A percentile compares a stretch with the other conserved stretches of the same genome.
phyloP scores from a whole-genome alignment of 2,113 vertebrate genomes.

The Anarrhichthys ocellatus region DNA sequence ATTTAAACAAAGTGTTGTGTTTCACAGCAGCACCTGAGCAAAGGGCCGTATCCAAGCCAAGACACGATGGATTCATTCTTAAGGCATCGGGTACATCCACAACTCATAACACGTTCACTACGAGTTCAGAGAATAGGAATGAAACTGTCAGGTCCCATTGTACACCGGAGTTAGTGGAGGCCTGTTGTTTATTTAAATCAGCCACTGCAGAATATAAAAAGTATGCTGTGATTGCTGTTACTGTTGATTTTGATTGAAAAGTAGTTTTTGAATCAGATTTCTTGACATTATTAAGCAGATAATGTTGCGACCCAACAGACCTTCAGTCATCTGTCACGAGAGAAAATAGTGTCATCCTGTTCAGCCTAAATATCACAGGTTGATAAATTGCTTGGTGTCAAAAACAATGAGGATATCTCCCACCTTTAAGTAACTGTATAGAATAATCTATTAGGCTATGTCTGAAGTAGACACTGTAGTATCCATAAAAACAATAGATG shows the following conservation, averaged over 20 bases:
- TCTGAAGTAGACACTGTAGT: neutral
- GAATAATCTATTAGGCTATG: neutral
- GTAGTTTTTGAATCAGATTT: neutral
- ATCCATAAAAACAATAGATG: neutral
- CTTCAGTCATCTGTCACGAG: neutral
- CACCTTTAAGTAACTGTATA: neutral
- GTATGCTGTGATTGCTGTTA: no score
- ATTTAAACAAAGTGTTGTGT: slow-evolving; percentile 60
- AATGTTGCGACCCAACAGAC: neutral
- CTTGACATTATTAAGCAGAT: neutral
- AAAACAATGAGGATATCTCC: neutral
- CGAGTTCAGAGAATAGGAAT: neutral
- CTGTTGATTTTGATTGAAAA: neutral
- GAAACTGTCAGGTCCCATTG: neutral
- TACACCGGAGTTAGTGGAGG: neutral
- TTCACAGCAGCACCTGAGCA: slow-evolving; percentile 64
- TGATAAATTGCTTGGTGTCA: neutral
- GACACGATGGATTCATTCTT: slow-evolving; percentile 72
- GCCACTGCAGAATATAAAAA: neutral
- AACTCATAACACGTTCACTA: slow-evolving; percentile 1
- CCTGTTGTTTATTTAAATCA: neutral
- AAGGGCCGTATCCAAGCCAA: slow-evolving; percentile 47
- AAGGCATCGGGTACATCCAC: slow-evolving; percentile 7
- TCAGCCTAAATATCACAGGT: neutral
- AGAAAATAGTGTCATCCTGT: neutral